Evolutionary conservation across 2,888 invertebrate genomes (phyloP), one percentile per base, ranked within the genome.

Genomic region (Gymnoscelis rufifasciata): DNA sequence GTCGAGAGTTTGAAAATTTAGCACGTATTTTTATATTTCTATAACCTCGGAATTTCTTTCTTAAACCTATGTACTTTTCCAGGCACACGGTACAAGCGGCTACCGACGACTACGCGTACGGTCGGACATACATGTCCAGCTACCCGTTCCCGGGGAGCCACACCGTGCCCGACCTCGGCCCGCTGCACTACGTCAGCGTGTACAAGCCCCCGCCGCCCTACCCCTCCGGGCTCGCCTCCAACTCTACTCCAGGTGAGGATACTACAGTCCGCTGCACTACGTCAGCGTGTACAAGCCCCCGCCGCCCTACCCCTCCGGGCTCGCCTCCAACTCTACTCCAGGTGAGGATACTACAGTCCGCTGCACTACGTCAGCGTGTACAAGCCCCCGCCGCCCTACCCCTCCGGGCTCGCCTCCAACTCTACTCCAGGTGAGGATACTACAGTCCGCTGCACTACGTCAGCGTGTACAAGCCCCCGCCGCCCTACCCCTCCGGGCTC

Each of bases 121-220:
- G 78, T 0, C 60, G 82, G 5, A 79, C 77, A 26, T 74, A 77
- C 59, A 62, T 83, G 52, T 71, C 72, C 1, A 81, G 77, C 54
- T 87, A 87, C 58, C 84, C 83, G 0, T 78, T 84, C 55, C 83
- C 82, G 0, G 78, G 80, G 41, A 80, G 81, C 62, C 82, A 82
- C 1, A 80, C 76, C 52, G 75, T 83, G 2, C 79, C 80, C 0
- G 88, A 89, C 51, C 60, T 89, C 42, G 82, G 88, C 35, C 90
- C 89, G 30, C 68, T 91, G 28, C 90, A 91, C 38, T 87, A 92
- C 64, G 79, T 93, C 12, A 92, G 93, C 66, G 89, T 93, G 4
- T 93, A 92, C 69, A 95, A 95, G 72, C 94, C 95, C 0, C 96
- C 96, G 0, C 96, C 96, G 0, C 95, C 96, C 0, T 96, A 96